Evolutionary conservation across 1,140 invertebrate genomes (phyloP), one percentile per base, ranked within the genome.

Genomic region (Leptestheria dahalacensis): DNA sequence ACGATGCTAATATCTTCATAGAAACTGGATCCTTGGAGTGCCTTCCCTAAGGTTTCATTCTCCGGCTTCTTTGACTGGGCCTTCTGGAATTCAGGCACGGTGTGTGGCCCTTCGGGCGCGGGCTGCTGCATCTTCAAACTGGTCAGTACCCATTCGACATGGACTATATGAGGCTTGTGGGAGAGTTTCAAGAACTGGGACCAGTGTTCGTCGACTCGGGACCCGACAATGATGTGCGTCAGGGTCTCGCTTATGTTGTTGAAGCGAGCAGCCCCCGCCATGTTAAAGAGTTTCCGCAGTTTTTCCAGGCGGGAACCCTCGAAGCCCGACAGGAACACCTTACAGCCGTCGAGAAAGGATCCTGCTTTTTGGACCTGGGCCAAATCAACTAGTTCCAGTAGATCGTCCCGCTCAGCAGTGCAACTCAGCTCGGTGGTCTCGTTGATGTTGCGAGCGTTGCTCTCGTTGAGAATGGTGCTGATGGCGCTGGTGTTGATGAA

Each of bases 291-390:
- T 29, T 55, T 29, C 49, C 48, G 28, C 21, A 51, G 25, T 41
- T 49, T 48, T 41, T 56, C 51, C 33, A 62, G 49, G 26, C 18
- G 60, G 20, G 62, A n/a, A 28, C 66, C 62, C 41, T 59, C 63
- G 61, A 72, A 70, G 21, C 71, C 69, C 64, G 68, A 79, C 72
- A 79, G 59, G 62, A 70, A 75, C 68, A 87, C 82, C 70, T 83
- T 84, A 69, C 85, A 91, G 52, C 87, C 87, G 72, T 92, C 88
- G 48, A 92, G 78, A 68, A 89, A 89, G 49, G 78, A 72, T 46
- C 87, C 88, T 64, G 81, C 81, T 66, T 75, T 78, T 68, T 85
- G 86, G 2, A 81, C 81, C 61, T 77, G 68, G 49, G 75, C 77
- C 60, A 85, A 73, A 63, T 82, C 78, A 15, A 87, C 75, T 46